Base-by-base conservation (phyloP, 2,797 vertebrate species). In the Pagetopsis macropterus region DNA sequence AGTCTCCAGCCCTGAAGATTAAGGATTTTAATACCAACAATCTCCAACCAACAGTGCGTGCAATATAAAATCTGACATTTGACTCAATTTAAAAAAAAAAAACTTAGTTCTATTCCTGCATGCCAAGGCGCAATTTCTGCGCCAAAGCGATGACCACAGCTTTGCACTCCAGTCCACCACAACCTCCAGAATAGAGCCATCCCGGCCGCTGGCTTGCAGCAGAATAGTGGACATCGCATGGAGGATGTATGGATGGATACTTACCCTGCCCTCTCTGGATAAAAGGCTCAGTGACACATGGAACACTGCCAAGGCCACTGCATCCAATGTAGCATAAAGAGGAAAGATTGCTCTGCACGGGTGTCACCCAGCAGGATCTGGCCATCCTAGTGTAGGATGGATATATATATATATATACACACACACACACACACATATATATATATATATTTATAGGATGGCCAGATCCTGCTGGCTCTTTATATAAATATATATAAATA, bases 81-180 rank as follows among this genome's bases (percentile, higher is more conserved):
- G 21, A 80, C 17, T 71, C 33, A 3, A 72, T 76, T 70, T 78
- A 58, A 78, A 88, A 86, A 88, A 37, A 37, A 37, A 65, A 75
- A 79, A 84, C 45, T 57, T 52, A 33, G 51, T 75, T 72, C 65
- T 83, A 78, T 78, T 82, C 43, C 69, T 77, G 62, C 46, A 61
- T 72, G 71, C 81, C 79, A 85, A 84, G 79, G 75, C 75, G 79
- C 76, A 56, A 69, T 76, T 88, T 89, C 67, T 81, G 82, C 58
- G 84, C 80, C 70, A 76, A 70, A 76, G 75, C 40, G 5, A 81
- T 82, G 68, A 91, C 88, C 88, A 16, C 92, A 90, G 79, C 49
- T 80, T 85, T 92, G 84, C 69, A 84, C 82, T 89, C 77, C 65
- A 87, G 66, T 73, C 76, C 55, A 81, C 88, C 88, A 88, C 86